Percentiles rank a stretch among this genome's conserved stretches.
These are phyloP conservation scores for Caenorhabditis sp. DNA, from an alignment of 2,888 invertebrate species.

Conservation along the genomic window DNA sequence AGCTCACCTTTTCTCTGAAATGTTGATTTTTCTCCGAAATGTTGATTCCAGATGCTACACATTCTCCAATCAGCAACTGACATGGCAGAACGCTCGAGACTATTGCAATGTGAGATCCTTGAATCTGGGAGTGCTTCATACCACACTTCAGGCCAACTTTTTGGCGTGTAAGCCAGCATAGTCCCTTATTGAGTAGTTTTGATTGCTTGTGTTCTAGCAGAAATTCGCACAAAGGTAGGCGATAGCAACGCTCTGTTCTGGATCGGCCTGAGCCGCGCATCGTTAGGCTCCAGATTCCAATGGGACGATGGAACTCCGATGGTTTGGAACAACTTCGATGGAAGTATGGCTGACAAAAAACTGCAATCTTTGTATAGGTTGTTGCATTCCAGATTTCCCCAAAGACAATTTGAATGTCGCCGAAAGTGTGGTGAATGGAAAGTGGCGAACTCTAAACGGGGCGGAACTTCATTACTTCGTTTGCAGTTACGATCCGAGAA, in stretches of 20 bases:
- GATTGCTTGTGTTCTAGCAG: constrained; percentile 14
- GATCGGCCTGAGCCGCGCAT: constrained; percentile 50
- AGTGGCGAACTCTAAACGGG: constrained; percentile 43
- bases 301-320: constrained; percentile 59
- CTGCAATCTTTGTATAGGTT: no score
- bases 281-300: constrained; percentile 26
- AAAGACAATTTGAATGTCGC: constrained; percentile 27
- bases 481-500: constrained; percentile 48
- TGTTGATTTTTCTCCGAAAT: neutral
- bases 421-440: constrained; percentile 43
- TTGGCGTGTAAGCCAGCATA: constrained; percentile 38
- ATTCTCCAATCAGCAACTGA: neutral
- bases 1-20: neutral
- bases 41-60: constrained; percentile 29
- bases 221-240: constrained; percentile 29
- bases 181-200: no score
- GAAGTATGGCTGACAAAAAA: no score
- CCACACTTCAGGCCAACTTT: constrained; percentile 35
- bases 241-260: constrained; percentile 32
- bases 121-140: constrained; percentile 36
- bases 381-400: constrained; percentile 36
- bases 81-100: constrained; percentile 5
- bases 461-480: constrained; percentile 1
- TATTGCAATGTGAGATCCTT: neutral
- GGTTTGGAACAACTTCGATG: constrained; percentile 49